Evolutionary conservation across 2,797 vertebrate species (phyloP).

Genomic region (Pseudochirops cupreus): DNA sequence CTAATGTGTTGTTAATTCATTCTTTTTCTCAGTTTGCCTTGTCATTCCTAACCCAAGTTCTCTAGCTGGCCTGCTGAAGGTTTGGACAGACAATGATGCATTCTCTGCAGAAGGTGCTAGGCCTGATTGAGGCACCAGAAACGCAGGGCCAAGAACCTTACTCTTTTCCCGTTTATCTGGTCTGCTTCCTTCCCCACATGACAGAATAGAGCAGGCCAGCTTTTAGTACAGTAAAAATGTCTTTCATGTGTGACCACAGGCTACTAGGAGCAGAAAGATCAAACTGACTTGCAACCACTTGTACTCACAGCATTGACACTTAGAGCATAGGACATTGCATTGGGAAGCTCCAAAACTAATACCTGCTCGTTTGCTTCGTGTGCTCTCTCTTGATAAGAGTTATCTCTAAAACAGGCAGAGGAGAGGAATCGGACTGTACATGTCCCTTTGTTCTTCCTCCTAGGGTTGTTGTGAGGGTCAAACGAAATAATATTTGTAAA

Average conservation of each 20-base stretch:
- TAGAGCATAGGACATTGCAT: background rate
- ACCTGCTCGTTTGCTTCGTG: background rate
- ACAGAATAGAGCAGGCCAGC: background rate
- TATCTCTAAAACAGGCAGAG: background rate
- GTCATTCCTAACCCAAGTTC: background rate
- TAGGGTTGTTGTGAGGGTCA: background rate
- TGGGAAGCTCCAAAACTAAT: background rate
- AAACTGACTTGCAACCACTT: background rate
- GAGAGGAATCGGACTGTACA: fast-evolving
- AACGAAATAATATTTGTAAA: background rate
- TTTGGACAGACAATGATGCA: background rate
- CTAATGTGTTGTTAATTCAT: background rate
- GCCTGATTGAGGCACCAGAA: background rate
- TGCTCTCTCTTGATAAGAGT: background rate
- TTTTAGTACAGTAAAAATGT: background rate
- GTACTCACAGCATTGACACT: background rate
- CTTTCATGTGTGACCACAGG: background rate
- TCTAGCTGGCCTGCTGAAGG: background rate
- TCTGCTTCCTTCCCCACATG: background rate
- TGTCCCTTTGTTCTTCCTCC: background rate
- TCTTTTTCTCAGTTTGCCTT: background rate
- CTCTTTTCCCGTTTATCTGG: background rate
- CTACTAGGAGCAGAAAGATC: background rate
- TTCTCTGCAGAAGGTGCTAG: background rate
- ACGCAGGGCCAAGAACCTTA: background rate